phyloP scores from a whole-genome alignment of 2,888 invertebrate genomes.

The Beris chalybata region DNA sequence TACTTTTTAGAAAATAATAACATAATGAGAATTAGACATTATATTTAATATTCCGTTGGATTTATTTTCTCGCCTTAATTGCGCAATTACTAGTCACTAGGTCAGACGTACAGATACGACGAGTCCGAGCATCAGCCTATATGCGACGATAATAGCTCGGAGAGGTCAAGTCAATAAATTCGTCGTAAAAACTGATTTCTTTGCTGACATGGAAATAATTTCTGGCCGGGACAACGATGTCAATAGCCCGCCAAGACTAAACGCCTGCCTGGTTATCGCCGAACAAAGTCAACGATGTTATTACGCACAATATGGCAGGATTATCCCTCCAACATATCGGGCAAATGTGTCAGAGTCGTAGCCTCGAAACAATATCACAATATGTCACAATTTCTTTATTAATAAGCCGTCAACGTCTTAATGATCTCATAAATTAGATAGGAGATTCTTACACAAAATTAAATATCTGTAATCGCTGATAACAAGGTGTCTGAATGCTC shows the following conservation, averaged over 20 bases:
- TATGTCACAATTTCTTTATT: constrained; percentile 21
- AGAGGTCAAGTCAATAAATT: constrained; percentile 29
- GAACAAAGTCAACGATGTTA: no score
- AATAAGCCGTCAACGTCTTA: background rate
- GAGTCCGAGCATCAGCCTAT: background rate
- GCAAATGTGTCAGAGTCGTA: constrained; percentile 16
- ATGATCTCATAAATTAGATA: constrained; percentile 24
- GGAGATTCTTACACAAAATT: background rate
- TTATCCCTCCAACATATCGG: constrained; percentile 17
- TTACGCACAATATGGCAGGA: background rate
- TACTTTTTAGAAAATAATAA: constrained; percentile 10
- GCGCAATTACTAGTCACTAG: constrained; percentile 22
- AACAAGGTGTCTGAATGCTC: no score
- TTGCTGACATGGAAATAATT: no score
- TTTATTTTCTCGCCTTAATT: constrained; percentile 26
- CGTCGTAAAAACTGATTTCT: constrained; percentile 23
- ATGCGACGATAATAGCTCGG: constrained; percentile 9
- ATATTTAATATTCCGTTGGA: constrained; percentile 9
- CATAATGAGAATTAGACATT: constrained; percentile 18
- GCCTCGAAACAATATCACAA: background rate
- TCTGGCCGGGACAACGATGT: no score
- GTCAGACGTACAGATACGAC: constrained; percentile 17
- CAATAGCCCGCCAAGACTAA: no score
- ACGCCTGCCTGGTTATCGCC: no score
- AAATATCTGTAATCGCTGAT: no score